Base-by-base conservation (phyloP, 2,797 vertebrate species). In the Erpetoichthys calabaricus region DNA sequence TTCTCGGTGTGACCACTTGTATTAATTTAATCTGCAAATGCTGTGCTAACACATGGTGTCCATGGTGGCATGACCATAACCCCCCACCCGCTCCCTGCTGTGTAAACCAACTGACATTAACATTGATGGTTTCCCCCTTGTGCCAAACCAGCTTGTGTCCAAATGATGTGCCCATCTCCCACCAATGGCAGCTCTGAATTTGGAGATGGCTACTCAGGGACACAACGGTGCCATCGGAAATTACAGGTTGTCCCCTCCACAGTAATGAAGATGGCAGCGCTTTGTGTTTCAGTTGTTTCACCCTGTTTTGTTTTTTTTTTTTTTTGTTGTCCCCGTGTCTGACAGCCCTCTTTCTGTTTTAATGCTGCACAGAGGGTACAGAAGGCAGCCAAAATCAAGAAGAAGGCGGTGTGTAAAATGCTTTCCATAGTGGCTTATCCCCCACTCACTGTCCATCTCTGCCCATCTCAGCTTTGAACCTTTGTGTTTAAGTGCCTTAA, bases 351-450 rank as follows among this genome's bases (percentile, higher is more conserved):
- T 57, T 56, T 60, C 59, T 63, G 61, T 62, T 62, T 59, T 58
- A 63, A 65, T 77, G 73, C 83, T 87, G 78, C 76, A 80, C 91
- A 99, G 96, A 95, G 93, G 91, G 94, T 97, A 85, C 96, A 99
- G 80, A 99, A 99, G 86, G 93, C 94, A 82, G 91, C 94, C 86
- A 98, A 97, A 89, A 94, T 95, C 92, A 98, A 99, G 94, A 99
- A 96, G 83, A 98, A 97, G 90, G 91, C 83, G 95, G 95, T 99
- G 91, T 92, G 94, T 96, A 90, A 84, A 79, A 79, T 74, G 67
- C 71, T 71, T 76, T 73, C 73, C 72, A 69, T 72, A 69, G 9
- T 51, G 9, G 47, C 7, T 50, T 45, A 4, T 42, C 9, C 25
- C 42, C 56, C 50, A 44, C 45, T n/a, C n/a, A 44, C 50, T 42